Percentiles rank a stretch among this genome's conserved stretches.
Evolutionary conservation across 2,888 invertebrate species (phyloP).

Genomic region (Cataglyphis livida): DNA sequence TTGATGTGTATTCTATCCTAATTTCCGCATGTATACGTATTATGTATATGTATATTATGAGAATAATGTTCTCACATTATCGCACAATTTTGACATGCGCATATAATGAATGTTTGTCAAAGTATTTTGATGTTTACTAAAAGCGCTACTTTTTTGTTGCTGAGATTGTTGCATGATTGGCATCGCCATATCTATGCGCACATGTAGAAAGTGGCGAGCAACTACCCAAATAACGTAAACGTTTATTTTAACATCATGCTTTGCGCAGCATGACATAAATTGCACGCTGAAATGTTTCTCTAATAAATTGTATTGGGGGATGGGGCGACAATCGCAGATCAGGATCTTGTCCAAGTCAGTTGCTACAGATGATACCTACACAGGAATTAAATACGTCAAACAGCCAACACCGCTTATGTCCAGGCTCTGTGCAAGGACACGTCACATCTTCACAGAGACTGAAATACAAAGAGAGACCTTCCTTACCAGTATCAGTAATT

Average conservation of each 20-base stretch:
- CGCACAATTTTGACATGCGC: neutral
- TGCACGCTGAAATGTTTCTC: slow-evolving; percentile 72
- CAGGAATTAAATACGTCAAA: slow-evolving; percentile 85
- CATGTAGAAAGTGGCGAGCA: neutral
- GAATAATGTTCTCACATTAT: neutral
- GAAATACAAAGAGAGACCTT: slow-evolving; percentile 89
- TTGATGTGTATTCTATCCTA: neutral
- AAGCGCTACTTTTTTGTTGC: slow-evolving; percentile 1
- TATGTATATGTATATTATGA: slow-evolving; percentile 16
- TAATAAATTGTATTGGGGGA: slow-evolving; percentile 71
- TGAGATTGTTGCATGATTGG: slow-evolving; percentile 6
- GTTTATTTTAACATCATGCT: slow-evolving; percentile 42
- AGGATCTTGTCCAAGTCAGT: slow-evolving; percentile 96
- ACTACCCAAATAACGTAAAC: slow-evolving; percentile 9
- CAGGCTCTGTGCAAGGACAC: slow-evolving; percentile 85
- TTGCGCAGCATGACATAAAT: slow-evolving; percentile 51
- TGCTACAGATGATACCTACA: slow-evolving; percentile 91
- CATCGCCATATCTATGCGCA: slow-evolving; percentile 21
- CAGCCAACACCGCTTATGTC: slow-evolving; percentile 82
- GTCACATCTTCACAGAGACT: slow-evolving; percentile 87
- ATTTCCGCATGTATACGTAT: slow-evolving; percentile 26
- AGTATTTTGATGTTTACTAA: neutral
- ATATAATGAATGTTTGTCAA: slow-evolving; percentile 13
- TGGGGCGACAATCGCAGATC: slow-evolving; percentile 88
- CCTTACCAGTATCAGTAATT: slow-evolving; percentile 82